These are phyloP conservation scores for Cuniculus paca DNA, from an alignment of 2,797 vertebrate species.

Conservation along the genomic window DNA sequence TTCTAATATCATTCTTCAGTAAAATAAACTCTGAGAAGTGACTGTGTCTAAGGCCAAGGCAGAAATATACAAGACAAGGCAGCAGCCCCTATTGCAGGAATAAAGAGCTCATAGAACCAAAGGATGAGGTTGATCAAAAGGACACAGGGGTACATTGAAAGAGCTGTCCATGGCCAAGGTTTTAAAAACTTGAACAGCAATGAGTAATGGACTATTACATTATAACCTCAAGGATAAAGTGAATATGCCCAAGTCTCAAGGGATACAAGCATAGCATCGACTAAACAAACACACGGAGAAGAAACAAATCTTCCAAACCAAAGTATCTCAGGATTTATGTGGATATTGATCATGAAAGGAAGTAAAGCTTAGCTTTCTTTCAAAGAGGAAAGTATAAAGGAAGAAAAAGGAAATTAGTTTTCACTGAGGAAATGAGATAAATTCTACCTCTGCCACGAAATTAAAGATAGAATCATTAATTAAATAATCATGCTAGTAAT, in stretches of 20 bases:
- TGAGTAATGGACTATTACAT: neutral
- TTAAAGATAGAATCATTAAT: neutral
- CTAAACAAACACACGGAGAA: neutral
- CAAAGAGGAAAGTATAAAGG: neutral
- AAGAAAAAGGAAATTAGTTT: neutral
- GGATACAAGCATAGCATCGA: neutral
- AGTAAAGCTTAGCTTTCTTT: neutral
- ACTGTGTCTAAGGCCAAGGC: neutral
- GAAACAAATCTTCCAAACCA: neutral
- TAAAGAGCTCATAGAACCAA: neutral
- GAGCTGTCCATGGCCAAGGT: neutral
- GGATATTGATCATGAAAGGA: neutral
- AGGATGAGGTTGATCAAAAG: neutral
- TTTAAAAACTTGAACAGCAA: neutral
- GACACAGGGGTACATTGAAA: neutral
- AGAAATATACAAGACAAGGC: neutral
- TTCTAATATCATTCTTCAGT: neutral
- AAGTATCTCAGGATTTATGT: neutral
- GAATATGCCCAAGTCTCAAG: neutral
- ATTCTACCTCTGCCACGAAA: neutral
- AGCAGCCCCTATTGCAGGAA: neutral
- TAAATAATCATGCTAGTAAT: neutral
- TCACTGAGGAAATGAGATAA: neutral
- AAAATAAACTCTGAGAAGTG: neutral
- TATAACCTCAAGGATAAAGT: neutral